phyloP scores from a whole-genome alignment of 2,888 invertebrate genomes.

The Epirrhoe alternata region DNA sequence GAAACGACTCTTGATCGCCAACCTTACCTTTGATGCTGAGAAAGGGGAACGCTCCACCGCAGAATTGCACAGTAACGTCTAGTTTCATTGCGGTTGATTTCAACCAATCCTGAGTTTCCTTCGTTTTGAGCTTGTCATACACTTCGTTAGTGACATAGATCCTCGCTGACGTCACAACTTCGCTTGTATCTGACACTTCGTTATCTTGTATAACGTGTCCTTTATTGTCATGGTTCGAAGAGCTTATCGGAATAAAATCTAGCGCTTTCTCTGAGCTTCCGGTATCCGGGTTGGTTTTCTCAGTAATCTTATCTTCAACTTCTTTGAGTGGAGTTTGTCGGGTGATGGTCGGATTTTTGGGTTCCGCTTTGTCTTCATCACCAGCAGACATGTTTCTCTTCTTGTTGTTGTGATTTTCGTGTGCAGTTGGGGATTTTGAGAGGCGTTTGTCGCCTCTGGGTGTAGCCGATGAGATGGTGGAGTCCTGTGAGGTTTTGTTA shows the following conservation, averaged over 20 bases:
- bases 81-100: conserved; percentile 61
- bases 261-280: conserved; percentile 52
- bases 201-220: conserved; percentile 79
- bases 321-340: conserved; percentile 28
- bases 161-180: conserved; percentile 72
- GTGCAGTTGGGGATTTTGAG: conserved; percentile 70
- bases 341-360: conserved; percentile 9
- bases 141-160: conserved; percentile 80
- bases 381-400: conserved; percentile 56
- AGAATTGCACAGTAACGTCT: conserved; percentile 67
- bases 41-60: conserved; percentile 65
- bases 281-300: neutral
- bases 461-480: conserved; percentile 34
- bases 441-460: conserved; percentile 59
- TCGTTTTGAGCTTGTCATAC: conserved; percentile 73
- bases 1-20: conserved; percentile 81
- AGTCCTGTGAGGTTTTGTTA: conserved; percentile 47
- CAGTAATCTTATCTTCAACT: conserved; percentile 6
- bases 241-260: conserved; percentile 63
- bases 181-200: conserved; percentile 78
- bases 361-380: conserved; percentile 44
- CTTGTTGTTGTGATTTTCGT: conserved; percentile 66
- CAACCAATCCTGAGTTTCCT: conserved; percentile 78
- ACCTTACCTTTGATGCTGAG: conserved; percentile 80
- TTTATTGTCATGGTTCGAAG: conserved; percentile 68